Evolutionary conservation across 2,888 invertebrate species (phyloP).

Genomic region (Trichopoda pennipes): DNA sequence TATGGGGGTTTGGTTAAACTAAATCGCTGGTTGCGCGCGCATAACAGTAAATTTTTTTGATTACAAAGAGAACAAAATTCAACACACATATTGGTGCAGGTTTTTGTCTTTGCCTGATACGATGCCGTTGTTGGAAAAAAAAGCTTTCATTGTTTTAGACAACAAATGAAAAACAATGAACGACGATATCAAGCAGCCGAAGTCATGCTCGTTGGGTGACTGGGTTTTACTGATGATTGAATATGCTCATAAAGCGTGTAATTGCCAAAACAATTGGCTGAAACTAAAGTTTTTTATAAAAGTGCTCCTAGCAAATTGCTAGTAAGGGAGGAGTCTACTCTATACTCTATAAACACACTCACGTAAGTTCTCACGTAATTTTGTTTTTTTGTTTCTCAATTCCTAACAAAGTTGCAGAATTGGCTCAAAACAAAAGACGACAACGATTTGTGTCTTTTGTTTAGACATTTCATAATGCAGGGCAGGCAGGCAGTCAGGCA

Average conservation of each 20-base stretch:
- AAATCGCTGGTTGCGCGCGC: constrained; percentile 59
- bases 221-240: constrained; percentile 63
- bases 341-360: constrained; percentile 67
- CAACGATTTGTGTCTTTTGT: constrained; percentile 29
- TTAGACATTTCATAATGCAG: constrained; percentile 41
- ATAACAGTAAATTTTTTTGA: constrained; percentile 63
- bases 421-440: constrained; percentile 44
- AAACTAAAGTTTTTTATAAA: constrained; percentile 71
- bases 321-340: constrained; percentile 73
- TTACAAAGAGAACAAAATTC: constrained; percentile 51
- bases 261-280: constrained; percentile 75
- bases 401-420: constrained; percentile 20
- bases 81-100: constrained; percentile 25
- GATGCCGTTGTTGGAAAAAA: constrained; percentile 38
- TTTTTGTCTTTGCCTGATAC: constrained; percentile 42
- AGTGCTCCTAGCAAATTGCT: constrained; percentile 61
- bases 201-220: constrained; percentile 62
- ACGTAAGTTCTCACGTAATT: constrained; percentile 52
- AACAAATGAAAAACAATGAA: constrained; percentile 66
- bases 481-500: too few species aligned
- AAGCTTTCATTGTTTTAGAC: constrained; percentile 58
- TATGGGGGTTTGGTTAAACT: constrained; percentile 60
- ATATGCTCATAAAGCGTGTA: constrained; percentile 61
- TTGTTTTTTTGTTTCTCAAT: not conserved
- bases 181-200: constrained; percentile 60